Evolutionary conservation across 1,140 invertebrate genomes (phyloP), one percentile per base, ranked within the genome.

Genomic region (Neuroterus valhalla): DNA sequence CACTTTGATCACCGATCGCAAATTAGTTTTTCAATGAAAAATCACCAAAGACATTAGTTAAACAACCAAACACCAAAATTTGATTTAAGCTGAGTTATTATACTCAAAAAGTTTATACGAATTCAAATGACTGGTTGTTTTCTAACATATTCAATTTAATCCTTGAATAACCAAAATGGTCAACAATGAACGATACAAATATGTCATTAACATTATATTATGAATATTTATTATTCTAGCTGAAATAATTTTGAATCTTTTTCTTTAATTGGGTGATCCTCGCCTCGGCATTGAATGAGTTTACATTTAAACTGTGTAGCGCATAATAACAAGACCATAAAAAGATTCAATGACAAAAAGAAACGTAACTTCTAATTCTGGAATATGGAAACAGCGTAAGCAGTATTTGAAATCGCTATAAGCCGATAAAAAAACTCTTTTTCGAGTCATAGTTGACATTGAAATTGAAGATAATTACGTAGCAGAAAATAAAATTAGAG

Each of bases 1-100:
- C 14, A 77, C 73, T 68, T 77, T 45, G 6, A 68, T 46, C 31
- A 48, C 38, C 46, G 19, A 42, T 14, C 55, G 26, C 10, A 23
- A 44, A 70, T 70, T 70, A 26, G 15, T 70, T 10, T 70, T 70
- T 50, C 21, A 23, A 38, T 62, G 55, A 62, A 4, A 55, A 62
- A 52, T 21, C 3, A 21, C 15, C 14, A 43, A 50, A 15, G 19
- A 70, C 48, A 52, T 5, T 70, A 46, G 55, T 69, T 31, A 2
- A 50, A 70, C 45, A 50, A 50, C 52, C 17, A 14, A n/a, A 26
- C 14, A 62, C 17, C 2, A 23, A 71, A 71, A 62, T 1, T 72
- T 12, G 48, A 0, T 38, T 38, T 38, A 1, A 38, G 10, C 31
- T 38, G 31, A 10, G 6, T 38, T 8, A 8, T 38, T 38, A 0